phyloP scores from a whole-genome alignment of 2,888 invertebrate species.

The Eupeodes latifasciatus region DNA sequence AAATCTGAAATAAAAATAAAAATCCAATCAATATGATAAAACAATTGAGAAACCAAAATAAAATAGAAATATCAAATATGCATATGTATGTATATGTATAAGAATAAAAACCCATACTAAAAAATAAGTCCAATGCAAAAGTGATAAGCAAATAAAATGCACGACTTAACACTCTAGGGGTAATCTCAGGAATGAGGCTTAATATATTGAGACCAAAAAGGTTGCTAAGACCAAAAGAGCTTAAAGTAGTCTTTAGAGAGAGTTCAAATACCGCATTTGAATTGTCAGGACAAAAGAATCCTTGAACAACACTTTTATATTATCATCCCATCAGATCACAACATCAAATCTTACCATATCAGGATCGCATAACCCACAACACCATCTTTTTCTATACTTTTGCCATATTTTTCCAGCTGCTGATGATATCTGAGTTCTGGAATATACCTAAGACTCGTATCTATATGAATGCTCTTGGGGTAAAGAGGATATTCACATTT shows the following conservation, averaged over 20 bases:
- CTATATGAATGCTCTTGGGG: conserved; percentile 11
- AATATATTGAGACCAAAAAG: conserved; percentile 23
- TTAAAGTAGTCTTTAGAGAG: conserved; percentile 43
- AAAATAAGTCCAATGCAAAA: conserved; percentile 42
- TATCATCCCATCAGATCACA: not conserved
- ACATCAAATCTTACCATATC: not conserved
- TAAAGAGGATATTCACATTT: conserved; percentile 27
- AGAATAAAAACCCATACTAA: not conserved
- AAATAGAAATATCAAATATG: not conserved
- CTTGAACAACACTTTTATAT: not conserved
- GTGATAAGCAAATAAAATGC: conserved; percentile 47
- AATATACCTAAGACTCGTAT: not conserved
- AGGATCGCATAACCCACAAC: not conserved
- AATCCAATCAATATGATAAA: too few relatives aligned
- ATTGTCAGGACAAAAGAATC: conserved; percentile 37
- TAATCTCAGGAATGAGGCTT: not conserved
- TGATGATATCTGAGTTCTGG: conserved; percentile 18
- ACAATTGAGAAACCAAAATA: too few relatives aligned
- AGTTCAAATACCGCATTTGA: conserved; percentile 43
- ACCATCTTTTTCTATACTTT: conserved; percentile 1
- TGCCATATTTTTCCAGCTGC: conserved; percentile 16
- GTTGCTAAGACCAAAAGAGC: conserved; percentile 30
- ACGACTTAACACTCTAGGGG: conserved; percentile 6
- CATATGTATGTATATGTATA: not conserved
- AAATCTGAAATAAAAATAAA: too few relatives aligned